phyloP scores from a whole-genome alignment of 2,888 invertebrate species.

The Cerceris rybyensis region DNA sequence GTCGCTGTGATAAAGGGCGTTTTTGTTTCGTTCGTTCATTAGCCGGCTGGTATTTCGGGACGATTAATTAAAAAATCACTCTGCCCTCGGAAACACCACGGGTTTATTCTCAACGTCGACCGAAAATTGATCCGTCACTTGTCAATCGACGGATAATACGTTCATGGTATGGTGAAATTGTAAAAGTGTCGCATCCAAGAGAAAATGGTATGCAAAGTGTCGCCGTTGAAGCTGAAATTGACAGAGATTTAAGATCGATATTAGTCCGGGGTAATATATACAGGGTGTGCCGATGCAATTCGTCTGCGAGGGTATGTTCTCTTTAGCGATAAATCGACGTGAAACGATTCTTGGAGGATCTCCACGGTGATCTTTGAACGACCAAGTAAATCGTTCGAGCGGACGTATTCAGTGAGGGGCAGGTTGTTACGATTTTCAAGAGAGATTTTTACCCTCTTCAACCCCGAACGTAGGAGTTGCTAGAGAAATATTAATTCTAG shows the following conservation, averaged over 20 bases:
- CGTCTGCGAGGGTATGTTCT: background rate
- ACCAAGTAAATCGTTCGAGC: conserved; percentile 40
- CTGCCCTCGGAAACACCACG: background rate
- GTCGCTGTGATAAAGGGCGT: background rate
- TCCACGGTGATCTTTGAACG: conserved; percentile 43
- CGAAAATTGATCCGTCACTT: no score
- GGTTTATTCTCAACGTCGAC: no score
- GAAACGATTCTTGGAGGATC: conserved; percentile 34
- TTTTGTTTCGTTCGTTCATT: conserved; percentile 12
- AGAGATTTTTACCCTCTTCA: background rate
- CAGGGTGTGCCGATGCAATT: background rate
- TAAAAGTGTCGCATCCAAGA: no score
- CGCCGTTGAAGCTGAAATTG: no score
- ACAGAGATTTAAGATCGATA: no score
- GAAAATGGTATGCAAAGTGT: no score
- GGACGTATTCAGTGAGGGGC: background rate
- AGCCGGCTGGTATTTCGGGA: background rate
- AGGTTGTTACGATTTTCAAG: background rate
- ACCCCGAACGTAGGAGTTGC: no score
- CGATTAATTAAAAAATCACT: conserved; percentile 7
- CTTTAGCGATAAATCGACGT: conserved; percentile 38
- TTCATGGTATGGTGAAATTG: no score
- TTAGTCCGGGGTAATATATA: no score
- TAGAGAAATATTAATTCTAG: no score
- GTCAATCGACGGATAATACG: no score